Evolutionary conservation across 1,140 invertebrate species (phyloP), one percentile per base, ranked within the genome.

Genomic region (Ruditapes philippinarum): DNA sequence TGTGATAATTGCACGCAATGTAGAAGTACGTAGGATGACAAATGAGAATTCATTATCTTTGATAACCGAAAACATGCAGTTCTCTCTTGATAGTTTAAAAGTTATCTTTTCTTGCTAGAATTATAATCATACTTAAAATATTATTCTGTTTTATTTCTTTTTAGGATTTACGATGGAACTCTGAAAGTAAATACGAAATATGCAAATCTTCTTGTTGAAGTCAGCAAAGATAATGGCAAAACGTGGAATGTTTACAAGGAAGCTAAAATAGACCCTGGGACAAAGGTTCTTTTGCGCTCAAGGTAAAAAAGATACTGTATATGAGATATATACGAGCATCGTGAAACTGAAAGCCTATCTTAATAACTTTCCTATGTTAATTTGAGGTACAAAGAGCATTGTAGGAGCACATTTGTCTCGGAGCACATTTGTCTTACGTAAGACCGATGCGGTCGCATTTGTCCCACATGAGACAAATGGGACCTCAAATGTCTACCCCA

Each of bases 121-220:
- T n/a, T 49, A 49, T 49, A 49, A 19, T 11, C 45, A 11, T 49
- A 7, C 19, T 7, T 49, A 7, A 65, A 4, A 33, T 31, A 65
- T 11, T 65, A 11, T 31, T 3, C 28, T 28, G 33, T 65, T 65
- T 65, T 31, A 36, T 70, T 22, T 4, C 45, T 45, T 79, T 83
- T 22, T n/a, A 83, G 80, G 45, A 33, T 83, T 9, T 25, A 83
- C 25, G 80, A 57, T 31, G 33, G 60, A 25, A 14, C 3, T 1
- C 60, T 83, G 57, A 70, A 68, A 36, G 80, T 51, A 12, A 83
- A 83, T 33, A 83, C 80, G 31, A 49, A 51, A 57, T 83, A 68
- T 70, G 25, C 80, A 17, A 70, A 70, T 38, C 33, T 45, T 12
- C 3, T 68, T 11, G 62, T 83, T 17, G 83, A 86, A 36, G 38